Base-by-base conservation (phyloP, 2,888 invertebrate genomes). In the Psylliodes chrysocephalus region DNA sequence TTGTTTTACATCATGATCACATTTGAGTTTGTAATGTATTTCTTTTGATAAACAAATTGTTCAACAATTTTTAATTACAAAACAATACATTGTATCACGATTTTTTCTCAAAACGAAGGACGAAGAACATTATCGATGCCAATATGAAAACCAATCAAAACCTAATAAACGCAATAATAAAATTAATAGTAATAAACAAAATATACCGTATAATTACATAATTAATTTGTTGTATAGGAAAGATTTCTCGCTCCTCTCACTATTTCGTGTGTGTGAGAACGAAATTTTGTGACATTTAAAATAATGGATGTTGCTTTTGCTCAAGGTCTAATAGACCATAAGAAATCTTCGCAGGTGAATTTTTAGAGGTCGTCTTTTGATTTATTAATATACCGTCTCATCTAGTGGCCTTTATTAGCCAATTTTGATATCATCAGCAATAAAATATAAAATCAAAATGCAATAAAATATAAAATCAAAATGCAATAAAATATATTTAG, bases 201-300 rank as follows among this genome's bases (percentile, higher is more conserved):
- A 30, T 8, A 30, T 25, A 30, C 30, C 4, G 1, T 10, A 30
- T 30, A 30, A 30, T 30, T 30, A 30, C 30, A 30, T 8, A 30
- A 30, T 30, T 30, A 30, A 10, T 30, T n/a, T 30, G 30, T 10
- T 8, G 4, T 30, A 30, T n/a, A 8, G 7, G 5, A 30, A 30
- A 30, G 30, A 30, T 30, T 30, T n/a, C 30, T 2, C 10, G 4
- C 25, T 40, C 38, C 53, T 53, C 53, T 38, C 53, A 15, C 25
- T 22, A 40, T 53, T 53, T 40, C 19, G 33, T 53, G 33, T 35
- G 33, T 52, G 53, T 40, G 53, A 53, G 53, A 53, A 53, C 15
- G 8, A 12, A 40, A 38, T 22, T 53, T 53, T 40, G 22, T 53
- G 53, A 53, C 53, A 53, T 53, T 53, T 53, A 38, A 52, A 52